Base-by-base conservation (phyloP, 2,797 vertebrate genomes). In the Lindbergichthys nudifrons region DNA sequence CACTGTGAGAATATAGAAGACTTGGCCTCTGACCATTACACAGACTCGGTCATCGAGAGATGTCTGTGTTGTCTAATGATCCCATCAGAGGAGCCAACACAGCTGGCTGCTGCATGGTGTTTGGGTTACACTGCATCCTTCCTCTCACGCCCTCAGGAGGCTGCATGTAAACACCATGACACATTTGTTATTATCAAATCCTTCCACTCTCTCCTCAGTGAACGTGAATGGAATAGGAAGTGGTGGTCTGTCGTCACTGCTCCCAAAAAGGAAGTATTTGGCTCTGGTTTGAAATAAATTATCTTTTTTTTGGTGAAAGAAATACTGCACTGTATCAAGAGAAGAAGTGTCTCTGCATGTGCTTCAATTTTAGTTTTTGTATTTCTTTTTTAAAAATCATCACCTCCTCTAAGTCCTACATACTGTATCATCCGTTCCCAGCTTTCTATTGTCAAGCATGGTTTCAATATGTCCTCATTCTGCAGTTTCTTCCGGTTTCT, bases 161-260 rank as follows among this genome's bases (percentile, higher is more conserved):
- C 21, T 57, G 71, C 85, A 77, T 88, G 85, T 89, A 91, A 90
- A 92, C 86, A 89, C 84, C 83, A 61, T 88, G 88, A 89, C 83
- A 91, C 83, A 88, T 90, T 87, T 77, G 79, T 89, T 86, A 81
- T 88, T 76, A 89, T 88, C 83, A 85, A 87, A 91, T 91, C 81
- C 84, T 79, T 90, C 65, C 73, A 60, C 76, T 73, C 81, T 32
- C 66, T 81, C 65, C 70, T 63, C 15, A 12, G 59, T 26, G 45
- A 78, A 88, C 51, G 75, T 83, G 88, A 85, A 78, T 14, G 53
- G 82, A 88, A 80, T 80, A 57, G 36, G 58, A 86, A 90, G 77
- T 52, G 76, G 9, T 60, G 14, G 62, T 72, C 45, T 77, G 66
- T 65, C 56, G 2, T 43, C 65, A 61, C 61, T 68, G 26, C 65